Conservation (phyloP, 1,140 invertebrate species). For the Cyclina sinensis region DNA sequence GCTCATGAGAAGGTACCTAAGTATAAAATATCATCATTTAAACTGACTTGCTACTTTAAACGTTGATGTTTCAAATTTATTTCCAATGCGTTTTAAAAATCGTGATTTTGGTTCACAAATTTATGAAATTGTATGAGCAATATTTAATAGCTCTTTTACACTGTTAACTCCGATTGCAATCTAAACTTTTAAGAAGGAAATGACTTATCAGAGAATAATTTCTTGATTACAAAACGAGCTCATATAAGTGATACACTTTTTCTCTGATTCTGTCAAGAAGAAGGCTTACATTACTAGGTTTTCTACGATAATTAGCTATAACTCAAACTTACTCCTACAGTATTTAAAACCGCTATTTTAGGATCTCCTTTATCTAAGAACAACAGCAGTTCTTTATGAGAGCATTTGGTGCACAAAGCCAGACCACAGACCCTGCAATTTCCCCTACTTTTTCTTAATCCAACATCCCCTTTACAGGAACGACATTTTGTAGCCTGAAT, state of each 20-base stretch:
- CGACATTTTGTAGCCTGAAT: constrained; percentile 3
- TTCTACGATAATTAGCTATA: not conserved
- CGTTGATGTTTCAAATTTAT: too few relatives aligned
- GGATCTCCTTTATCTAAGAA: not conserved
- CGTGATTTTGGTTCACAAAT: too few relatives aligned
- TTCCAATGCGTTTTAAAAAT: too few relatives aligned
- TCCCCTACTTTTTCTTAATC: constrained; percentile 22
- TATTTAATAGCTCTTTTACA: not conserved
- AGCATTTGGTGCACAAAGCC: constrained; percentile 51
- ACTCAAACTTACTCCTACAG: not conserved
- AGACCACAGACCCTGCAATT: constrained; percentile 54
- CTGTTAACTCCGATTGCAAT: not conserved
- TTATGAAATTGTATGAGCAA: not conserved
- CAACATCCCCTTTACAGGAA: not conserved
- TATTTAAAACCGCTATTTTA: constrained; percentile 26
- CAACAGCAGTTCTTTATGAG: constrained; percentile 35
- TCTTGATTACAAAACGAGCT: not conserved
- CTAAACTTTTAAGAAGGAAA: not conserved
- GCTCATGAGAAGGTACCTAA: constrained; percentile 27
- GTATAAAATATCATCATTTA: not conserved
- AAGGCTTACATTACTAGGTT: not conserved
- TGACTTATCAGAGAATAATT: not conserved
- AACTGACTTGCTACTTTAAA: too few relatives aligned
- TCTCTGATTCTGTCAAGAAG: not conserved
- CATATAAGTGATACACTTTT: not conserved